phyloP scores from a whole-genome alignment of 53 echinoderm and acorn worm genomes.

The Zoroaster sp. region DNA sequence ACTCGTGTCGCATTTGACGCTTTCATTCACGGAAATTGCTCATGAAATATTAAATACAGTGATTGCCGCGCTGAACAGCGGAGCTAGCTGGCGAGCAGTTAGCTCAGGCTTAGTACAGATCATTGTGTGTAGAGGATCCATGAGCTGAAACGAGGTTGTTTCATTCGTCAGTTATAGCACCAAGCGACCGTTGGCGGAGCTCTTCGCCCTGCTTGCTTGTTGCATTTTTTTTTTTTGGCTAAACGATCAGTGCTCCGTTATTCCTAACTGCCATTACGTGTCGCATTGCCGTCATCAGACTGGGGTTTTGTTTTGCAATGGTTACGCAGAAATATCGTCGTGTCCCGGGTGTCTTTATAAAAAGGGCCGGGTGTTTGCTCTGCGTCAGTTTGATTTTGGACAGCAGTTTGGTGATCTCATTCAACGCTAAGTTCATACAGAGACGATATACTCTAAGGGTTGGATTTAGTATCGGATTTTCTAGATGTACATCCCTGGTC shows the following conservation, averaged over 20 bases:
- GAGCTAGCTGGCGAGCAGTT: too few relatives aligned
- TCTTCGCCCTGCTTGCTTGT: neutral
- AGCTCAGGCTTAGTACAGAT: too few relatives aligned
- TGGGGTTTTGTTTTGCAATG: too few relatives aligned
- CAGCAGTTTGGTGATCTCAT: neutral
- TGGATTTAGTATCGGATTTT: neutral
- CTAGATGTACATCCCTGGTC: neutral
- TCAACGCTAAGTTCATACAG: neutral
- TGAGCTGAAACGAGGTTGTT: too few relatives aligned
- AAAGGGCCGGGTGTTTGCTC: neutral
- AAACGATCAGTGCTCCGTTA: neutral
- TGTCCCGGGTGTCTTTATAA: neutral
- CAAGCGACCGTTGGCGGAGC: neutral
- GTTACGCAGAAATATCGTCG: neutral
- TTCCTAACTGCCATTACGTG: neutral
- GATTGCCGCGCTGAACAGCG: neutral
- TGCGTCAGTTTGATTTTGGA: neutral
- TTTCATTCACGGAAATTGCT: neutral
- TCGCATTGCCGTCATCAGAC: neutral
- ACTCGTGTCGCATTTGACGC: neutral
- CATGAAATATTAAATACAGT: conserved; percentile 4
- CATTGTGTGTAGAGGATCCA: too few relatives aligned
- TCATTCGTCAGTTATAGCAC: too few relatives aligned
- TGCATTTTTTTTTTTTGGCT: neutral
- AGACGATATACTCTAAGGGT: neutral